Evolutionary conservation across 2,888 invertebrate genomes (phyloP).

Genomic region (Lepidocyrtoides sp.): DNA sequence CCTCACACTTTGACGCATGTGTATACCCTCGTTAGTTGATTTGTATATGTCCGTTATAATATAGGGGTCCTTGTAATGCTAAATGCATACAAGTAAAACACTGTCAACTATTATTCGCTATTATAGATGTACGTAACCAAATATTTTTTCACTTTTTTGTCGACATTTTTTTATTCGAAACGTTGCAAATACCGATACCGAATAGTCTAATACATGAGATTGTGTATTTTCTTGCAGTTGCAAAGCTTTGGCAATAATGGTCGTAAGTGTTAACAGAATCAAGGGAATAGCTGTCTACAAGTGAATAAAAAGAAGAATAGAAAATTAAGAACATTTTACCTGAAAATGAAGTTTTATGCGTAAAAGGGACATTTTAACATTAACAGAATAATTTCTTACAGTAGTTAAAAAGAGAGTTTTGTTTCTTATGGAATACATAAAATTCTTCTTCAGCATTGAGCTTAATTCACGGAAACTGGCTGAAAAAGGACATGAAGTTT

Average conservation of each 20-base stretch:
- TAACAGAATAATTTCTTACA: not conserved
- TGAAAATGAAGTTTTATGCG: too few species aligned
- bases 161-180: too few species aligned
- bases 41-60: slow-evolving; percentile 43
- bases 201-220: not conserved
- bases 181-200: too few species aligned
- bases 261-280: not conserved
- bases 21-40: slow-evolving; percentile 50
- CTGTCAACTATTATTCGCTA: slow-evolving; percentile 8
- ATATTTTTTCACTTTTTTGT: too few species aligned
- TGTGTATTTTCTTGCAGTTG: not conserved
- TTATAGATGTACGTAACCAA: too few species aligned
- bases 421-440: slow-evolving; percentile 27
- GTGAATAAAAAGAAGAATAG: too few species aligned
- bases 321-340: too few species aligned
- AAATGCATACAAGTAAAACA: not conserved
- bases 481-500: not conserved
- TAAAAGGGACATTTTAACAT: too few species aligned
- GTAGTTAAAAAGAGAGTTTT: not conserved
- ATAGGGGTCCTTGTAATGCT: slow-evolving; percentile 29
- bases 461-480: not conserved
- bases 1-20: slow-evolving; percentile 41
- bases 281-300: slow-evolving; percentile 20
- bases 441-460: slow-evolving; percentile 54
- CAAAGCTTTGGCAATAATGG: not conserved